phyloP scores from a whole-genome alignment of 2,888 invertebrate genomes.

The Portevinia maculata region DNA sequence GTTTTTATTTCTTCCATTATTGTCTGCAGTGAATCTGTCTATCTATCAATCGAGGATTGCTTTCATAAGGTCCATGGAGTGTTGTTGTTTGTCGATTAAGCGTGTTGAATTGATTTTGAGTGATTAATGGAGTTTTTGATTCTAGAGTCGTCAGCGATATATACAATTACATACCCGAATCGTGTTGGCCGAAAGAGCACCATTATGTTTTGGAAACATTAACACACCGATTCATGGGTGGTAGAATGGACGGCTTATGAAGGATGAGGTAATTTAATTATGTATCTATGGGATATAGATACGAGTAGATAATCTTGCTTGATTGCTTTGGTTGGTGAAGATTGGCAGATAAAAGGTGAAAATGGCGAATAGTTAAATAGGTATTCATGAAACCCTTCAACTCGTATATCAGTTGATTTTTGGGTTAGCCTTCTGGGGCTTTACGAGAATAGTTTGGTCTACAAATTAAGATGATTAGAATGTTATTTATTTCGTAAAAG shows the following conservation, averaged over 20 bases:
- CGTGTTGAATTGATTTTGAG: conserved; percentile 63
- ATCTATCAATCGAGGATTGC: conserved; percentile 25
- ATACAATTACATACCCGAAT: background rate
- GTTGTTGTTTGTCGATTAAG: conserved; percentile 64
- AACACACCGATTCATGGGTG: conserved; percentile 19
- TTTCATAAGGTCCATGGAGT: conserved; percentile 39
- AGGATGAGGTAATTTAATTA: background rate
- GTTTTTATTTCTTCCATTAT: conserved; percentile 2
- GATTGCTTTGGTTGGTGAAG: conserved; percentile 16
- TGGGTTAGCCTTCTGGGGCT: conserved; percentile 15
- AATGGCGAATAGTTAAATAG: conserved; percentile 26
- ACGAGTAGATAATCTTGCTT: background rate
- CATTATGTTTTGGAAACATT: conserved; percentile 28
- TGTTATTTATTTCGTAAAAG: conserved; percentile 24
- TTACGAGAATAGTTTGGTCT: conserved; percentile 13
- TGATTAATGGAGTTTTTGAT: conserved; percentile 53
- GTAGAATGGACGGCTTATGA: conserved; percentile 26
- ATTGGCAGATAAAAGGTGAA: conserved; percentile 34
- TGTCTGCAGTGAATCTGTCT: conserved; percentile 10
- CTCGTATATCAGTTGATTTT: conserved; percentile 10
- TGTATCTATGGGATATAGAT: background rate
- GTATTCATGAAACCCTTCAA: conserved; percentile 34
- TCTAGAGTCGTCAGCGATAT: conserved; percentile 12
- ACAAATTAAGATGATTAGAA: conserved; percentile 37
- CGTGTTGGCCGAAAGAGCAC: background rate